Base-by-base conservation (phyloP, 2,888 invertebrate species). In the Pocota personata region DNA sequence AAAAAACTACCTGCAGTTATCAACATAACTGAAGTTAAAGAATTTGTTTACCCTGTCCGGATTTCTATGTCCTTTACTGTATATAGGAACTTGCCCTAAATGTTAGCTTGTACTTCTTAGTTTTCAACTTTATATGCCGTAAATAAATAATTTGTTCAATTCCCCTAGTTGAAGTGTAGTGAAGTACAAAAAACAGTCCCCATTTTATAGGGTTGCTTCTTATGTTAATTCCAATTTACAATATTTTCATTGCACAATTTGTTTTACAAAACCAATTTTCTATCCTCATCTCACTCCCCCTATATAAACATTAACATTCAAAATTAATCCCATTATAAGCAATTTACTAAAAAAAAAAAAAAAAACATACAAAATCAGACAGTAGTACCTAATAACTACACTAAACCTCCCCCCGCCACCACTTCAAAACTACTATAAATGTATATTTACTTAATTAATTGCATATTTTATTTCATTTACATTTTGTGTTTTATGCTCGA, bases 361-460 rank as follows among this genome's bases (percentile, higher is more conserved):
- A 62, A 46, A 10, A 30, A 16, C 40, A 14, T 46, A 46, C 62
- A 10, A 27, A 27, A 60, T 27, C 60, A 21, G 43, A 46, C 60
- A n/a, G 12, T 19, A 46, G 14, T 10, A 14, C 24, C 6, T 32
- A 67, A 19, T 27, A 40, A 55, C 27, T 37, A 19, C 52, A 16
- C 12, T 32, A 69, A 40, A 55, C 37, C 50, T 40, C n/a, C 19
- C 40, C 3, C 27, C 12, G 2, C 21, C 14, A 6, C n/a, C 7
- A 14, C 35, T 8, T 24, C 14, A 8, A 35, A 66, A 37, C 48
- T 14, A 12, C 12, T 5, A 7, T 12, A 32, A 55, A 16, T 27
- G 40, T 46, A 57, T 55, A 58, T 71, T 71, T 46, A 43, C 57
- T 12, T 16, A 57, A 71, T 46, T 46, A 71, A 46, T 71, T 71